Evolutionary conservation across 2,797 vertebrate genomes (phyloP).

Genomic region (Apogon hyalosoma): DNA sequence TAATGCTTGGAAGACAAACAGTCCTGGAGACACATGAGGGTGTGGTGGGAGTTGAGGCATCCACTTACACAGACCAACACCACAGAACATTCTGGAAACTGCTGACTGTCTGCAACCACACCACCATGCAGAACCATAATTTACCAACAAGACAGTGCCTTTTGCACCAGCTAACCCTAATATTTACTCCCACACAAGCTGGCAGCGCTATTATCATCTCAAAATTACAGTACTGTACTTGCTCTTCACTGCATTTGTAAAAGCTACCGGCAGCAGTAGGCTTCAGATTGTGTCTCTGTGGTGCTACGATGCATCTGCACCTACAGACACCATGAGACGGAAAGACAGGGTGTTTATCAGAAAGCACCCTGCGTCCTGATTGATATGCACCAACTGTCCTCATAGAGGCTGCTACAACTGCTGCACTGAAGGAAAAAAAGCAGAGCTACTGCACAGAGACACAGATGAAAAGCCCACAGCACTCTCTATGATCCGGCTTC

Average conservation of each 20-base stretch:
- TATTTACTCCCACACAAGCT: constrained; percentile 63
- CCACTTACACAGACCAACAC: constrained; percentile 67
- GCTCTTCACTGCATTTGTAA: constrained; percentile 37
- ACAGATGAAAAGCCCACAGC: constrained; percentile 68
- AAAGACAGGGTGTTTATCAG: constrained; percentile 52
- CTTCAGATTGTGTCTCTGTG: constrained; percentile 14
- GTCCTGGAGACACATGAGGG: constrained; percentile 57
- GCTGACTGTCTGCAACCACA: constrained; percentile 71
- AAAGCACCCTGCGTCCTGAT: constrained; percentile 58
- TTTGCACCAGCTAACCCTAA: constrained; percentile 63
- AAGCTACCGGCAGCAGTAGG: constrained; percentile 31
- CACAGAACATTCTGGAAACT: constrained; percentile 74
- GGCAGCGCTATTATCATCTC: constrained; percentile 64
- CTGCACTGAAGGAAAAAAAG: constrained; percentile 35
- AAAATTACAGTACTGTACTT: constrained; percentile 57
- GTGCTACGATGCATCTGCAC: constrained; percentile 33
- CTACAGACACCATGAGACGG: constrained; percentile 10
- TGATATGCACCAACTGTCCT: constrained; percentile 77
- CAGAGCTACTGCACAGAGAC: constrained; percentile 52
- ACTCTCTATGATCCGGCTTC: constrained; percentile 66
- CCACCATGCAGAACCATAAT: constrained; percentile 55
- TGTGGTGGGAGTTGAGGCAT: constrained; percentile 62
- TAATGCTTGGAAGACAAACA: constrained; percentile 37
- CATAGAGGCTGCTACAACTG: constrained; percentile 57
- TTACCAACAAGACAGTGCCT: constrained; percentile 66